Percentiles rank a stretch among this genome's conserved stretches.
Conservation (phyloP, 2,888 invertebrate genomes). For the Drosophila vallismaia region DNA sequence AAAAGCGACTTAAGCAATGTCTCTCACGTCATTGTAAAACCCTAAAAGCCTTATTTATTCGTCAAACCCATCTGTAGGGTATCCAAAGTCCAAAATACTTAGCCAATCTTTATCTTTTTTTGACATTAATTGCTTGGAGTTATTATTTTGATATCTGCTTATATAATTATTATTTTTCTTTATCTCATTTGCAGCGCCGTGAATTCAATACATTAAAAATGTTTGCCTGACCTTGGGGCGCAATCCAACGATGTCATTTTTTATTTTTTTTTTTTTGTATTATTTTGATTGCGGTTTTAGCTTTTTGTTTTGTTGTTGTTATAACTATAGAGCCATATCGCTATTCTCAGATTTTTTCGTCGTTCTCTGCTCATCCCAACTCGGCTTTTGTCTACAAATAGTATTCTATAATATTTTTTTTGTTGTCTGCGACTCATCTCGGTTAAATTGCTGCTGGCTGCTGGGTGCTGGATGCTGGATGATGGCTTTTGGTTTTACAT, state of each 20-base stretch:
- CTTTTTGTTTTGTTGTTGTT: constrained; percentile 20
- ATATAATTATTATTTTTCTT: constrained; percentile 24
- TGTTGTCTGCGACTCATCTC: constrained; percentile 10
- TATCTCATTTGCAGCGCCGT: constrained; percentile 41
- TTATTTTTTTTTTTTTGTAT: constrained; percentile 9
- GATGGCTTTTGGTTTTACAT: constrained; percentile 26
- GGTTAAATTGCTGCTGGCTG: constrained; percentile 22
- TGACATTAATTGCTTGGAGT: constrained; percentile 36
- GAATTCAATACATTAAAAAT: constrained; percentile 38
- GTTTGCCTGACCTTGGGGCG: constrained; percentile 42
- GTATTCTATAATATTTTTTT: constrained; percentile 2
- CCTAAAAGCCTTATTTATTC: not conserved
- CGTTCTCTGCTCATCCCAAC: constrained; percentile 3
- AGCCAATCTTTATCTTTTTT: not conserved
- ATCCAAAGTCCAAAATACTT: not conserved
- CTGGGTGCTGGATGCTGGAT: constrained; percentile 10
- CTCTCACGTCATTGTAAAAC: not conserved
- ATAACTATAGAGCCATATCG: constrained; percentile 23
- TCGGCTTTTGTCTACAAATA: not conserved
- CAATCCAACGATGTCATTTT: constrained; percentile 33
- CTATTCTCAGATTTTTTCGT: constrained; percentile 19
- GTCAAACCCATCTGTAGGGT: no score
- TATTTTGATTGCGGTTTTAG: constrained; percentile 24
- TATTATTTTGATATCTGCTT: constrained; percentile 37
- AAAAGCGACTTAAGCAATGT: not conserved